A percentile compares a stretch with the other conserved stretches of the same genome.
These are phyloP conservation scores for Schmidtea mediterranea DNA, from an alignment of 1,140 invertebrate species.

Conservation along the genomic window DNA sequence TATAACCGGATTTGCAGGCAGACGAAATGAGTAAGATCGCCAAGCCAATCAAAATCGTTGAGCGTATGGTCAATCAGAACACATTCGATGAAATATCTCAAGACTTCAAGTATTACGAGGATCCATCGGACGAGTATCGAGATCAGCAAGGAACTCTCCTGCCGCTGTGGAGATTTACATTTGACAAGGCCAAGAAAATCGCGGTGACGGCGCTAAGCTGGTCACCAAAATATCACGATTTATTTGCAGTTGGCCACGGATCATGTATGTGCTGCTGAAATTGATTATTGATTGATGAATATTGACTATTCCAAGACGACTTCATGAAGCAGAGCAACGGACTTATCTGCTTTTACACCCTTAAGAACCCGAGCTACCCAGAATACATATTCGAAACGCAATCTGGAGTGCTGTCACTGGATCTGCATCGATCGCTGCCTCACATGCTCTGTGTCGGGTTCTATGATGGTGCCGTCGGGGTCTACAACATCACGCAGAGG, in stretches of 20 bases:
- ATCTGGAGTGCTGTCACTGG: constrained; percentile 57
- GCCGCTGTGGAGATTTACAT: constrained; percentile 62
- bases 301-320: constrained; percentile 34
- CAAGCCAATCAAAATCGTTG: constrained; percentile 46
- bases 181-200: constrained; percentile 34
- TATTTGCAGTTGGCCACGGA: constrained; percentile 64
- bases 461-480: constrained; percentile 60
- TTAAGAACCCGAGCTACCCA: constrained; percentile 73
- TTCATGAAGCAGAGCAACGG: constrained; percentile 46
- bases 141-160: constrained; percentile 62
- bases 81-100: constrained; percentile 55
- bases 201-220: constrained; percentile 56
- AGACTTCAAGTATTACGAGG: constrained; percentile 79
- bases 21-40: constrained; percentile 19
- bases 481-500: constrained; percentile 43
- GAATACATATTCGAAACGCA: constrained; percentile 51
- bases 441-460: constrained; percentile 56
- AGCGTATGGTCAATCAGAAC: constrained; percentile 75
- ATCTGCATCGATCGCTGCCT: constrained; percentile 48
- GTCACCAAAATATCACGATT: constrained; percentile 56
- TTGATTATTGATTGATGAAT: neutral
- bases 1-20: too few species aligned
- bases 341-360: constrained; percentile 46
- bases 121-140: constrained; percentile 68
- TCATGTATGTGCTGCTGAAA: constrained; percentile 38